phyloP scores from a whole-genome alignment of 2,113 vertebrate species.

The Oriolus oriolus region DNA sequence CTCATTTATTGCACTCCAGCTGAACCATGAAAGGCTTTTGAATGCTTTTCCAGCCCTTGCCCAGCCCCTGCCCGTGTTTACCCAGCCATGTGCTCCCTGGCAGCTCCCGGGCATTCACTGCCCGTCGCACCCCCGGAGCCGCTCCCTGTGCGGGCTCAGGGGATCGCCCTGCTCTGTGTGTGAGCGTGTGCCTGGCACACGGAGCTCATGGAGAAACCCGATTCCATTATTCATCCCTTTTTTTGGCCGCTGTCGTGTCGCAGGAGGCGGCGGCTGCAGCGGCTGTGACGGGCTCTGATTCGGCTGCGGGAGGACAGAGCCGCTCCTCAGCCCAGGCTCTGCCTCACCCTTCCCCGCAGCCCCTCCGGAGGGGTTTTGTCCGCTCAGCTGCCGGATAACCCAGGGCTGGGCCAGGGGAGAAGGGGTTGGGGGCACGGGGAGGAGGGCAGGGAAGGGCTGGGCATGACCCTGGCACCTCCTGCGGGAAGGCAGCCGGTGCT shows the following conservation, averaged over 20 bases:
- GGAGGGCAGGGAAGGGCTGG: not conserved
- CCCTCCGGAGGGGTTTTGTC: not conserved
- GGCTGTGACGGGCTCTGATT: not conserved
- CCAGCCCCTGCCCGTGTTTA: not conserved
- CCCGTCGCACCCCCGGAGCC: not conserved
- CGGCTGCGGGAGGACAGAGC: not conserved
- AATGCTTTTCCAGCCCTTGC: not conserved
- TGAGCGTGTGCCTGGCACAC: not conserved
- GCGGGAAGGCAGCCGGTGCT: fast-evolving
- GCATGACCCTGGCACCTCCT: fast-evolving
- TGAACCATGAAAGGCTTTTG: not conserved
- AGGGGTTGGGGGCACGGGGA: fast-evolving
- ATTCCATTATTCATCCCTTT: not conserved
- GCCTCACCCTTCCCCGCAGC: not conserved
- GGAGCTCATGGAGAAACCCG: not conserved
- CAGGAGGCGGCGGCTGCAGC: not conserved
- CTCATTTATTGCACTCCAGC: not conserved
- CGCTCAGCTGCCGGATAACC: not conserved
- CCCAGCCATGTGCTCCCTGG: not conserved
- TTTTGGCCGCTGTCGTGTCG: not conserved
- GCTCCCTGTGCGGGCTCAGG: not conserved
- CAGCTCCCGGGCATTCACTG: not conserved
- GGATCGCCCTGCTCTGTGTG: not conserved
- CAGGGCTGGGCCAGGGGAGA: not conserved
- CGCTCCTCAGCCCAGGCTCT: not conserved